Evolutionary conservation across 1,140 invertebrate species (phyloP), one percentile per base, ranked within the genome.

Genomic region (Bombus confusus): DNA sequence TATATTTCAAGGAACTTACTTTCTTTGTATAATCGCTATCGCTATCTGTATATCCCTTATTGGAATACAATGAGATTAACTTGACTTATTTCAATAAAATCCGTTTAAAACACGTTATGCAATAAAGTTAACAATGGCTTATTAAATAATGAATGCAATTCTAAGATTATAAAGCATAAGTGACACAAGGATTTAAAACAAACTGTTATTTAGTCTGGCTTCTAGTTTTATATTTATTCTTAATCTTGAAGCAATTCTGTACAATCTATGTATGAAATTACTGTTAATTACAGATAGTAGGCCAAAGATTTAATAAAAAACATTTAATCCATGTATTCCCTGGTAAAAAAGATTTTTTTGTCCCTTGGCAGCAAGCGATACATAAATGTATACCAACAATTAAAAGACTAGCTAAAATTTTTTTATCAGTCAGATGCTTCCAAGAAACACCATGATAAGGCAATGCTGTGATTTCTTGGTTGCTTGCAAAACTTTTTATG

Each of bases 371-470:
- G 90, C 90, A 92, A 93, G 88, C 91, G 77, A 89, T 91, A 92
- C 88, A 85, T 92, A 92, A 87, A 72, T 90, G 87, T 87, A 80
- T 89, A 90, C 85, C 90, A 93, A 91, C 90, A 93, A 92, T 95
- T 93, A 91, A 93, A 93, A 93, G 93, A 94, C 93, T 94, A 94
- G 92, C 91, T 94, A 93, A 88, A 91, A 89, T 93, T 89, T 92
- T 68, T 86, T 91, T 85, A 91, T 95, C 94, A 94, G 94, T 95
- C 94, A 93, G 93, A 93, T 92, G 93, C 88, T 91, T 90, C 83
- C 88, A 85, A 91, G 89, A 91, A 89, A 92, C 93, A 94, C 91
- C 92, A 90, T 91, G 86, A 91, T 94, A 95, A 95, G 94, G 94
- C 94, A 94, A 94, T 95, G 91, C 87, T 93, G 93, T 93, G 94